Conservation (phyloP, 2,888 invertebrate genomes). For the Rosalia funebris region DNA sequence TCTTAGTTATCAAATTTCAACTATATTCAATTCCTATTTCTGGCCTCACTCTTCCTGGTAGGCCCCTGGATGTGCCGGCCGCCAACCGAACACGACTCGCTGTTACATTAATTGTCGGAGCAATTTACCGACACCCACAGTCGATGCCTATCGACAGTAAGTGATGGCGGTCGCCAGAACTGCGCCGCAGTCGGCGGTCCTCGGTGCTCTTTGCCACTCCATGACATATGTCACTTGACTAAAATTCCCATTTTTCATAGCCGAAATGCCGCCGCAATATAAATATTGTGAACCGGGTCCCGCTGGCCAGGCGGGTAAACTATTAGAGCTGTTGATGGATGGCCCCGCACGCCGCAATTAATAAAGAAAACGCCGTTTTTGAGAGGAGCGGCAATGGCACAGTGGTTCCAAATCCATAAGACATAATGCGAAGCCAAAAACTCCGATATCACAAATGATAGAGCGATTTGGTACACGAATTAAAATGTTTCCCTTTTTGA, state of each 20-base stretch:
- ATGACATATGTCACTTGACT: conserved; percentile 52
- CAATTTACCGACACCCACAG: conserved; percentile 33
- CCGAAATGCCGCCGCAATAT: conserved; percentile 54
- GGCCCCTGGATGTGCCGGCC: too few species aligned
- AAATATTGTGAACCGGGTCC: conserved; percentile 57
- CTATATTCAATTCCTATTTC: too few species aligned
- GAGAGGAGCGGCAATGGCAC: not conserved
- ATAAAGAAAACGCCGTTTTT: conserved; percentile 36
- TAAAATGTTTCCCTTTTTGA: too few species aligned
- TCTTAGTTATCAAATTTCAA: too few species aligned
- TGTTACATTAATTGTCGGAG: conserved; percentile 29
- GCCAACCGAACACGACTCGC: too few species aligned
- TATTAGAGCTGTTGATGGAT: conserved; percentile 56
- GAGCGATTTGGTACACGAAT: too few species aligned
- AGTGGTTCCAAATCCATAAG: not conserved
- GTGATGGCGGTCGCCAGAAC: conserved; percentile 41
- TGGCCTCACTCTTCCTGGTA: too few species aligned
- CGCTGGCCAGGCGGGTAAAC: conserved; percentile 40
- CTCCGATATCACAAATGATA: too few species aligned
- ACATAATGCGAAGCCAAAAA: too few species aligned
- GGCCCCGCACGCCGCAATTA: conserved; percentile 46
- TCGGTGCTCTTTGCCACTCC: conserved; percentile 48
- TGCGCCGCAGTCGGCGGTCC: conserved; percentile 47
- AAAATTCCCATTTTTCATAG: conserved; percentile 56
- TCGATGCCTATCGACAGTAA: conserved; percentile 40